These are phyloP conservation scores for Rhodophaea formosa DNA, from an alignment of 2,888 invertebrate species.

Conservation along the genomic window DNA sequence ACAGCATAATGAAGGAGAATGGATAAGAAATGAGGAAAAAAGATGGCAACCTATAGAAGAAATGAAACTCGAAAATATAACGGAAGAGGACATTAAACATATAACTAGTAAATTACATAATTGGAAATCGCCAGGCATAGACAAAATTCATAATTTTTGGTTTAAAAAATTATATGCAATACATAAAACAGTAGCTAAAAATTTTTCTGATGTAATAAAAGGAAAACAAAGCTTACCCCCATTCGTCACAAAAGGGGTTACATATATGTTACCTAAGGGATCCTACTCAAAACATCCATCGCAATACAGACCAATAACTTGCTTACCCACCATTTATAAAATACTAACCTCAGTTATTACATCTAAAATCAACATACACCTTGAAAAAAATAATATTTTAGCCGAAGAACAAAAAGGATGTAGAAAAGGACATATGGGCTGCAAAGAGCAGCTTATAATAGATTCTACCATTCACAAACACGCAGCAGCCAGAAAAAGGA, in stretches of 20 bases:
- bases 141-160: neutral
- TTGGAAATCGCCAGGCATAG: neutral
- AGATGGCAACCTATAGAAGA: neutral
- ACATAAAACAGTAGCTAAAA: too few species aligned
- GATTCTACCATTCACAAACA: too few species aligned
- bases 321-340: conserved; percentile 31
- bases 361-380: conserved; percentile 13
- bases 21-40: neutral
- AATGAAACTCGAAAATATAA: neutral
- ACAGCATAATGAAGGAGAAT: too few species aligned
- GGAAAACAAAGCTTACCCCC: too few species aligned
- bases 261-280: conserved; percentile 25
- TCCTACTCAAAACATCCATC: conserved; percentile 20
- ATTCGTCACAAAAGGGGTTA: conserved; percentile 3
- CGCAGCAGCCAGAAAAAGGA: too few species aligned
- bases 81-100: neutral
- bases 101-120: neutral
- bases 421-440: conserved; percentile 7
- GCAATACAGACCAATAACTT: conserved; percentile 31
- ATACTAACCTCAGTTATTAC: conserved; percentile 26
- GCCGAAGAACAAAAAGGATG: conserved; percentile 11
- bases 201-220: too few species aligned
- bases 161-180: too few species aligned
- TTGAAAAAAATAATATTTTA: neutral
- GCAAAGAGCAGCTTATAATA: too few species aligned